Evolutionary conservation across 2,888 invertebrate genomes (phyloP), one percentile per base, ranked within the genome.

Genomic region (Cryptocephalus moraei): DNA sequence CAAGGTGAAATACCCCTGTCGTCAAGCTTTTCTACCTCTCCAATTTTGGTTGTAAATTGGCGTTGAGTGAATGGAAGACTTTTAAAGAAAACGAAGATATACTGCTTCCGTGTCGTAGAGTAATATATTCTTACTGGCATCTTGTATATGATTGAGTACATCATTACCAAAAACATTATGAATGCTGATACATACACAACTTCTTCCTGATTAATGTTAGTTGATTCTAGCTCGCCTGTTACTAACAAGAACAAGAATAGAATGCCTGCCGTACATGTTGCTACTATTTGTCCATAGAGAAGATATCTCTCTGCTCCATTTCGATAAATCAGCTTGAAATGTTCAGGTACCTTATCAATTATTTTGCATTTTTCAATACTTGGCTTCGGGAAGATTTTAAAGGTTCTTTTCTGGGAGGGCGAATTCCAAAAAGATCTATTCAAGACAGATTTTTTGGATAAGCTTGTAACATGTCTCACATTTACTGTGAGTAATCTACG

Each of bases 51-150:
- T 6, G 32, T 44, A 9, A 63, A 4, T 40, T 49, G 52, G 44
- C 50, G 59, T 32, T 49, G 55, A 34, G 52, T 52, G 14, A 53
- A 50, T 8, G 68, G 69, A 31, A 63, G 38, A 46, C 47, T 48
- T 4, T 62, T 58, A 48, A 62, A 55, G 45, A 57, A 57, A n/a
- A 69, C 52, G 33, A 62, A 56, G 33, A 63, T 57, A 52, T 70
- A 70, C 48, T 62, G 56, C 34, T 61, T 50, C 14, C 52, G 59
- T 44, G 55, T 54, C 11, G 58, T 53, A 46, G 58, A 53, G 47
- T 62, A 61, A 53, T 71, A 71, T 48, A 71, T 66, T 46, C 71
- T 56, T 10, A 68, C 43, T 8, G 71, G 70, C 54, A 62, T 57
- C 50, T 56, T 60, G 3, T 51, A 44, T 9, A 66, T 45, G 14